Evolutionary conservation across 2,113 vertebrate genomes (phyloP).

Genomic region (Fregata magnificens): DNA sequence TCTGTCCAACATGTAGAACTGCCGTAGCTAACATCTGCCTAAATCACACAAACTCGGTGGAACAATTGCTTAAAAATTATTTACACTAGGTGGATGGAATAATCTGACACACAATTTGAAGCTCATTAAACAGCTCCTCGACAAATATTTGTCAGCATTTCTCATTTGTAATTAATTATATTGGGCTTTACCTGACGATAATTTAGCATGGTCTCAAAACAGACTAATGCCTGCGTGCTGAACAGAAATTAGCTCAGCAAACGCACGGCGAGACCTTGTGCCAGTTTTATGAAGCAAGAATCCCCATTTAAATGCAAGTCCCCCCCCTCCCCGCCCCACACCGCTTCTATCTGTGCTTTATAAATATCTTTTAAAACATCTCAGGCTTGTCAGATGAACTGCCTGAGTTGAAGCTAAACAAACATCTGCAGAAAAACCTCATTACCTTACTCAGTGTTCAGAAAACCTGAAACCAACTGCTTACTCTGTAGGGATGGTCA

Average conservation of each 20-base stretch:
- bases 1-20: not conserved
- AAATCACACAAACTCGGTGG: not conserved
- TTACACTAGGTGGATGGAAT: slow-evolving; percentile 51
- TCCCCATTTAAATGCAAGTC: not conserved
- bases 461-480: slow-evolving; percentile 53
- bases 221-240: not conserved
- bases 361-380: slow-evolving; percentile 26
- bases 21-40: slow-evolving; percentile 17
- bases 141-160: slow-evolving; percentile 64
- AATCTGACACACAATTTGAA: slow-evolving; percentile 41
- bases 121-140: slow-evolving; percentile 35
- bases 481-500: slow-evolving; percentile 35
- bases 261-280: not conserved
- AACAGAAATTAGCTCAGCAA: slow-evolving; percentile 20
- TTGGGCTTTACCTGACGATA: slow-evolving; percentile 21
- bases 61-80: slow-evolving; percentile 64
- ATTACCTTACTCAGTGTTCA: slow-evolving; percentile 27
- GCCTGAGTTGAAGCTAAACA: slow-evolving; percentile 30
- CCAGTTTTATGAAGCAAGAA: not conserved
- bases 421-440: slow-evolving; percentile 22
- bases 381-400: slow-evolving; percentile 26
- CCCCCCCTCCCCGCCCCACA: not conserved
- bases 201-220: slow-evolving; percentile 24
- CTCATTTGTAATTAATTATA: slow-evolving; percentile 59
- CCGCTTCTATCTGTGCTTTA: not conserved